Base-by-base conservation (phyloP, 2,888 invertebrate species). In the Drosophila mimica region DNA sequence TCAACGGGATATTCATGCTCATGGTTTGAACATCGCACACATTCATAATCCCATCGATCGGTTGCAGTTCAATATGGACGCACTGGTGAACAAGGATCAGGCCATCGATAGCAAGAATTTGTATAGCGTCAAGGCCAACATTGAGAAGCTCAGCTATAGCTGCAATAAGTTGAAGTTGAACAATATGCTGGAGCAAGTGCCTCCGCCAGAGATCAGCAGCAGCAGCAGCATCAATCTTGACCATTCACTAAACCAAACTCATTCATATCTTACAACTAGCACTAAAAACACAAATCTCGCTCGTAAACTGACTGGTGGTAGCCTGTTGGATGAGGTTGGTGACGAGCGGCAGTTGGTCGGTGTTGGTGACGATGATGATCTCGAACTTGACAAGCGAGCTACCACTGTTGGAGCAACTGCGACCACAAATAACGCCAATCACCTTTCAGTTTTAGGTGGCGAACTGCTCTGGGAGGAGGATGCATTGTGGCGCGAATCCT, bases 401-500 rank as follows among this genome's bases (percentile, higher is more conserved):
- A 25, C 63, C 51, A 48, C 52, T 43, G 48, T 11, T 58, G 52
- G 38, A 59, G 33, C 38, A 52, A 34, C 60, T 31, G 53, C 52
- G 20, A 30, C 51, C 17, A 43, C 56, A 48, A 90, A 76, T 90
- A 88, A 89, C 61, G 65, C 76, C 38, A 79, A 73, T 77, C 79
- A 89, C 86, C 75, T 91, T 78, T 89, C 91, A 86, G 90, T 91
- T 91, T 52, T 90, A 91, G 91, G 91, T 89, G 96, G 96, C 57
- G 96, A 96, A 86, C 95, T 96, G 91, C 94, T 96, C 46, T 97
- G 97, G 97, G 97, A 97, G 90, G 97, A 97, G 93, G 97, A 97
- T 93, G 94, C 95, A 9, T 93, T 97, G 36, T 97, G 97, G 97
- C 94, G 96, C 65, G 97, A 97, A 89, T 96, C 96, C 88, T 93